Evolutionary conservation across 2,113 vertebrate species (phyloP).

Genomic region (Cygnus buccinator): DNA sequence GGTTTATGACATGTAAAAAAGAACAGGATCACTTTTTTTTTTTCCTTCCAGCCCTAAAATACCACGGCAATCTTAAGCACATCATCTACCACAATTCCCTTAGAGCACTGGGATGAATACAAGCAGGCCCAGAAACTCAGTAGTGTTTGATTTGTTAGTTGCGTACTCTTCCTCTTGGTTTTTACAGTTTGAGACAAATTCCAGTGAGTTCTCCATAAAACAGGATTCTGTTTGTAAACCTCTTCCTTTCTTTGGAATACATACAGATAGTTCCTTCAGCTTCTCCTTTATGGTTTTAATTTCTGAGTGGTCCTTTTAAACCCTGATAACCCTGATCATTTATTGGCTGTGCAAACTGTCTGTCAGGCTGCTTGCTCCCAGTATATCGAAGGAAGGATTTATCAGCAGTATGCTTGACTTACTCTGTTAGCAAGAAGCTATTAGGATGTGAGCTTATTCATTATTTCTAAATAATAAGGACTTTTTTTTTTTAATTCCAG

Average conservation of each 20-base stretch:
- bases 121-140: neutral
- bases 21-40: neutral
- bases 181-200: neutral
- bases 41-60: neutral
- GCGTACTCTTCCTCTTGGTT: neutral
- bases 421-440: neutral
- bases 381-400: neutral
- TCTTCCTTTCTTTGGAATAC: neutral
- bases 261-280: neutral
- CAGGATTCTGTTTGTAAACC: neutral
- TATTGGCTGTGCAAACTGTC: neutral
- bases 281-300: neutral
- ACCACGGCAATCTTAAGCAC: neutral
- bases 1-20: neutral
- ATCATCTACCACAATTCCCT: neutral
- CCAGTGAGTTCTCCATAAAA: neutral
- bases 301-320: neutral
- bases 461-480: neutral
- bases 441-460: neutral
- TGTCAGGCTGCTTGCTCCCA: neutral
- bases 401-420: neutral
- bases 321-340: neutral
- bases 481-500: constrained; percentile 64
- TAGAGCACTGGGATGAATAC: neutral
- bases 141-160: neutral